Percentiles rank a stretch among this genome's conserved stretches.
Evolutionary conservation across 2,888 invertebrate species (phyloP).

Genomic region (Papilio elwesi): DNA sequence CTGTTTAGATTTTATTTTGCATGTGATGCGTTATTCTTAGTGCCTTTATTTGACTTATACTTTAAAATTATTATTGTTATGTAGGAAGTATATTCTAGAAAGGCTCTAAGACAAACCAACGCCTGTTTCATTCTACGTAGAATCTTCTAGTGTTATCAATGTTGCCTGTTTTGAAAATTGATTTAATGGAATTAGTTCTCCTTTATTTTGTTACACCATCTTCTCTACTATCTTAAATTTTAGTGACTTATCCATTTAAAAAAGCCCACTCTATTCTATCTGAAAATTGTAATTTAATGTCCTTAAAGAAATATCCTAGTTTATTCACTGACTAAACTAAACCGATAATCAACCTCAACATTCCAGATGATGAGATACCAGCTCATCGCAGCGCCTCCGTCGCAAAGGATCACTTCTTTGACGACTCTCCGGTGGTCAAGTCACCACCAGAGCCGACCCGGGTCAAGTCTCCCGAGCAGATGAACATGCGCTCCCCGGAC

Average conservation of each 20-base stretch:
- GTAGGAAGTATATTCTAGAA: neutral
- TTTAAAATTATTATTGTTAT: neutral
- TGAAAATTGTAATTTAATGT: too few species aligned
- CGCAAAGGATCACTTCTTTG: slow-evolving; percentile 81
- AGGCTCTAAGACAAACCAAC: slow-evolving; percentile 29
- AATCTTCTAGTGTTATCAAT: slow-evolving; percentile 25
- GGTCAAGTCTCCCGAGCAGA: slow-evolving; percentile 96
- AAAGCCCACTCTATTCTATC: neutral
- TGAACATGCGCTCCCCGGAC: slow-evolving; percentile 96
- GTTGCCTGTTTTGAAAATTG: slow-evolving; percentile 29
- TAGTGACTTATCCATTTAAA: neutral
- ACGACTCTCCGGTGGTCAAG: slow-evolving; percentile 89
- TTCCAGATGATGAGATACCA: slow-evolving; percentile 77
- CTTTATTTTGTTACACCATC: neutral
- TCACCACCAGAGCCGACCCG: slow-evolving; percentile 96
- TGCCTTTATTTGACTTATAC: slow-evolving; percentile 22
- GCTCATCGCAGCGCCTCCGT: slow-evolving; percentile 80
- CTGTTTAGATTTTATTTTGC: slow-evolving; percentile 39
- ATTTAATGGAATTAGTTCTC: neutral
- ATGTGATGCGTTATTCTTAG: slow-evolving; percentile 29
- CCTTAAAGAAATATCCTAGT: neutral
- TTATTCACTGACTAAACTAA: neutral
- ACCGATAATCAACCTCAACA: neutral
- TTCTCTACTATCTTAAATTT: neutral
- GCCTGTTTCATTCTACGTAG: slow-evolving; percentile 22